Base-by-base conservation (phyloP, 1,140 invertebrate species). In the Lordiphosa mommai region DNA sequence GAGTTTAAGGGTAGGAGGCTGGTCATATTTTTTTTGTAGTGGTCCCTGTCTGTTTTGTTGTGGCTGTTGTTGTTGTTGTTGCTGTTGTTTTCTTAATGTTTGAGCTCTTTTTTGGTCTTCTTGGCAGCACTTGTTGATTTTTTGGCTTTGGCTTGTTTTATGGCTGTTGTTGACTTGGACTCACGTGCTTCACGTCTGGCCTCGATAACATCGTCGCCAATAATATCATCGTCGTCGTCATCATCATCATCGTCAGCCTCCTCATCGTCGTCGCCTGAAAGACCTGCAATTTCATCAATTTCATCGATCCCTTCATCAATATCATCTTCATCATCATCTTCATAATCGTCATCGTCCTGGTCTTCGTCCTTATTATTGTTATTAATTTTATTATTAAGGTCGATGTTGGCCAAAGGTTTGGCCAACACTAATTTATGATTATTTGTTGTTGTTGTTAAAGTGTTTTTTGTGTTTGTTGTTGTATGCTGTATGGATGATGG, bases 231-330 rank as follows among this genome's bases (percentile, higher is more conserved):
- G 44, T 93, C 91, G 61, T 92, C 93, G 29, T 92, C 92, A 44
- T 94, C 93, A 61, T 93, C 93, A 43, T 94, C 94, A 29, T 94
- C 94, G 51, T 94, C 93, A 5, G 93, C 94, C 5, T 94, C 93
- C 8, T 94, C 94, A 7, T 94, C 94, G 27, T 93, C 93, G 16
- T 84, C 74, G 38, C 64, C 70, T 14, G 93, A 92, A 36, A 92
- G 92, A 44, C 91, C 93, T 61, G 92, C 90, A 51, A 92, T 87
- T 27, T 92, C 93, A 77, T 92, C 92, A 76, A 91, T 91, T 65
- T 92, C 92, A 77, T 92, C 92, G 55, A 92, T 91, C 47, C 89
- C 90, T 50, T 91, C 91, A 65, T 91, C 90, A 68, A 88, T 73
- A 71, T 88, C 72, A 64, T 82, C 88, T 61, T 79, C 82, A 67